A percentile compares a stretch with the other conserved stretches of the same genome.
These are phyloP conservation scores for Nipponacmea schrenckii DNA, from an alignment of 2,888 invertebrate genomes.

Conservation along the genomic window DNA sequence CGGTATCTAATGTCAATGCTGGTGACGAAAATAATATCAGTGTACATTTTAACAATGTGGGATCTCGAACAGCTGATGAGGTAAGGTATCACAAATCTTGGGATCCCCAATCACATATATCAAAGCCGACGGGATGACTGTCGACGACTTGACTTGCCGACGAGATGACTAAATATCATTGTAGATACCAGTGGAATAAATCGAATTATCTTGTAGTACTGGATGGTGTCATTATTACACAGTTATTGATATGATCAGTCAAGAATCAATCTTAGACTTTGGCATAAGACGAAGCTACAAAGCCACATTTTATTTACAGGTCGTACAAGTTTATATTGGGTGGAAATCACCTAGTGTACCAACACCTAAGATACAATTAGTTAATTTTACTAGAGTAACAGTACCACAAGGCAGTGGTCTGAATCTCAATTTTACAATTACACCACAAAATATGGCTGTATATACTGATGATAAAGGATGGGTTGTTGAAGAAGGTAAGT, in stretches of 20 bases:
- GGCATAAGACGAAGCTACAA: too few species aligned
- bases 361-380: constrained; percentile 43
- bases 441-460: constrained; percentile 45
- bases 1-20: constrained; percentile 30
- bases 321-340: constrained; percentile 45
- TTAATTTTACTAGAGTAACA: constrained; percentile 36
- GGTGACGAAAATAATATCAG: constrained; percentile 40
- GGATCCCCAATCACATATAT: too few species aligned
- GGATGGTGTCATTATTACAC: too few species aligned
- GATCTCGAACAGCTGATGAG: constrained; percentile 54
- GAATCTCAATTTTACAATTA: constrained; percentile 27
- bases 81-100: constrained; percentile 33
- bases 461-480: constrained; percentile 49
- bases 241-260: too few species aligned
- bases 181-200: too few species aligned
- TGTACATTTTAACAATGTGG: constrained; percentile 48
- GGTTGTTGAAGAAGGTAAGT: constrained; percentile 47
- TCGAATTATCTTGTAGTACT: too few species aligned
- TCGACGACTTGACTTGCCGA: too few species aligned
- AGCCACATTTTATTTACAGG: constrained; percentile 28
- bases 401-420: constrained; percentile 18
- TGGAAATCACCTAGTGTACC: constrained; percentile 36
- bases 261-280: too few species aligned
- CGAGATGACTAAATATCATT: too few species aligned
- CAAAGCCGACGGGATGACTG: too few species aligned